Percentiles rank a stretch among this genome's conserved stretches.
These are phyloP conservation scores for Oreochromis mossambicus DNA, from an alignment of 2,797 vertebrate genomes.

Conservation along the genomic window DNA sequence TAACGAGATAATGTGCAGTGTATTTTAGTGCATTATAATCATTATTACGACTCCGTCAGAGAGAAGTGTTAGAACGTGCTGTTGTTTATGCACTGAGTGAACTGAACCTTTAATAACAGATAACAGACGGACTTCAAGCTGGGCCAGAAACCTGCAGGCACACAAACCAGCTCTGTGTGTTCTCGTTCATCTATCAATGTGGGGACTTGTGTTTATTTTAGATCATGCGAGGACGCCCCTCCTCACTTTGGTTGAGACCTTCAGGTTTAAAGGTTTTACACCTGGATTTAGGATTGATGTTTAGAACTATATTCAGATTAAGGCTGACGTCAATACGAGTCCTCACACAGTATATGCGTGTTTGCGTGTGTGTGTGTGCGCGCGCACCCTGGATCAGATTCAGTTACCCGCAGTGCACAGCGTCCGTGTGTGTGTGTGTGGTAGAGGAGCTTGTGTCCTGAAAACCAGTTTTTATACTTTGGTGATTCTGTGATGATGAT, in stretches of 20 bases:
- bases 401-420: neutral
- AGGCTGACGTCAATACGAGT: neutral
- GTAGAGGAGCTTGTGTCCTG: neutral
- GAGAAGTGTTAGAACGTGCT: neutral
- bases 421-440: neutral
- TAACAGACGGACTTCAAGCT: constrained; percentile 19
- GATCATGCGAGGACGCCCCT: neutral
- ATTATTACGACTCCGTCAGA: neutral
- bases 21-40: neutral
- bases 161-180: neutral
- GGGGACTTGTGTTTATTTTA: neutral
- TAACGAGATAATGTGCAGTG: neutral
- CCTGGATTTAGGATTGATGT: neutral
- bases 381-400: neutral
- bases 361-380: neutral
- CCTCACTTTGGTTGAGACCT: neutral
- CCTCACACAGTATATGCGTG: neutral
- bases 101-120: constrained; percentile 1
- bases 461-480: neutral
- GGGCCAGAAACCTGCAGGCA: constrained; percentile 23
- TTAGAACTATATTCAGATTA: neutral
- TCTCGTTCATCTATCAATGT: neutral
- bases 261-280: neutral
- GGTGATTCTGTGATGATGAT: neutral
- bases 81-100: neutral